phyloP scores from a whole-genome alignment of 2,888 invertebrate genomes.

The Dilophus febrilis region DNA sequence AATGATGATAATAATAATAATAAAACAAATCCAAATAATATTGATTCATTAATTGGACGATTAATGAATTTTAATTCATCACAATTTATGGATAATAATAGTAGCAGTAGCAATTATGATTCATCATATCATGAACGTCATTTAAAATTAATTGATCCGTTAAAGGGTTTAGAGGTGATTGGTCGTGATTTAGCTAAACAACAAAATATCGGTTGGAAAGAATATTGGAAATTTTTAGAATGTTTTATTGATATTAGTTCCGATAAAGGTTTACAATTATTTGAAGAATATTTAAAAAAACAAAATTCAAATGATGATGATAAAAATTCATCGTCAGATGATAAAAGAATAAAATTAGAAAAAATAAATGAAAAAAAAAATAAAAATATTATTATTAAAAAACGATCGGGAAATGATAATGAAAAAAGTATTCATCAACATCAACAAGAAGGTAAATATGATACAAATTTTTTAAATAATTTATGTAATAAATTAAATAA shows the following conservation, averaged over 20 bases:
- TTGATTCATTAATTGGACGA: not conserved
- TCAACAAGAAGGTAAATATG: not conserved
- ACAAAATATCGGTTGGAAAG: slow-evolving; percentile 65
- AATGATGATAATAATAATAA: slow-evolving; percentile 2
- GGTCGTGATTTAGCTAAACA: slow-evolving; percentile 55
- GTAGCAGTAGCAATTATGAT: slow-evolving; percentile 7
- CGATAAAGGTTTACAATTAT: slow-evolving; percentile 47
- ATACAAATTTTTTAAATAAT: slow-evolving; percentile 1
- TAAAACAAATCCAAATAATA: not conserved
- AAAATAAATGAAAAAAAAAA: no score
- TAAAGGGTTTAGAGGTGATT: slow-evolving; percentile 76
- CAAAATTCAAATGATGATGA: no score
- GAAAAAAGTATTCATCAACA: slow-evolving; percentile 4
- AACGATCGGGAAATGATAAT: no score
- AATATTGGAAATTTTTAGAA: slow-evolving; percentile 84
- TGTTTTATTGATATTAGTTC: slow-evolving; percentile 62
- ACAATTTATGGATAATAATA: no score
- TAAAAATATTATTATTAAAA: no score
- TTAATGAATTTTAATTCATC: no score
- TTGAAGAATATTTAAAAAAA: slow-evolving; percentile 52
- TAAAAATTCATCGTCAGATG: no score
- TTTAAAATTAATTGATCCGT: slow-evolving; percentile 49
- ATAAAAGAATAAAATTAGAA: no score
- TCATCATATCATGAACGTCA: slow-evolving; percentile 25
- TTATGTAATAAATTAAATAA: slow-evolving; percentile 16